A percentile compares a stretch with the other conserved stretches of the same genome.
Conservation (phyloP, 2,797 vertebrate species). For the Thunnus albacares region DNA sequence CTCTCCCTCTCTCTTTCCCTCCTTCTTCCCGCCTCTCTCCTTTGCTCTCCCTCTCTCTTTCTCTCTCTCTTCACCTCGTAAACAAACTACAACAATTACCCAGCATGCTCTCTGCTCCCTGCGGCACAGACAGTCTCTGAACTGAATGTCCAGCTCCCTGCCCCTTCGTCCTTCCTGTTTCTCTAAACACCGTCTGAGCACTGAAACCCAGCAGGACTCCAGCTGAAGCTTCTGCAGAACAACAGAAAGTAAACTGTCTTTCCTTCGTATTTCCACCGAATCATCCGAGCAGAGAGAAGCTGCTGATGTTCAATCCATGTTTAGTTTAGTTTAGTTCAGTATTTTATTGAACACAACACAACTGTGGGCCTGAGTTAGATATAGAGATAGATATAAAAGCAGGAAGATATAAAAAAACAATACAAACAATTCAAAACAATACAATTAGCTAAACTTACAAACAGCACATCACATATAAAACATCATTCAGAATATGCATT, state of each 20-base stretch:
- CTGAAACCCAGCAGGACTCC: not conserved
- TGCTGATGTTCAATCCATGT: not conserved
- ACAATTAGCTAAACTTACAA: too few relatives aligned
- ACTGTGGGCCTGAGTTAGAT: too few relatives aligned
- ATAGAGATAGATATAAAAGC: too few relatives aligned
- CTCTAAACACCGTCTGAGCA: not conserved
- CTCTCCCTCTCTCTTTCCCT: not conserved
- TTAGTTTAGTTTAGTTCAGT: too few relatives aligned
- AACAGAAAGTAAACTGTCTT: not conserved
- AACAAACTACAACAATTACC: conserved; percentile 15
- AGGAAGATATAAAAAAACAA: too few relatives aligned
- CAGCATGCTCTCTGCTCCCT: too few relatives aligned
- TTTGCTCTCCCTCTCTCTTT: not conserved
- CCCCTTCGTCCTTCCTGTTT: too few relatives aligned
- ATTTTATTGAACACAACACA: too few relatives aligned
- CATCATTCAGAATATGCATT: too few relatives aligned
- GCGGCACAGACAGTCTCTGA: not conserved
- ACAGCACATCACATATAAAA: too few relatives aligned
- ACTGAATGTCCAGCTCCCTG: too few relatives aligned
- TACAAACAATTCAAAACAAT: too few relatives aligned
- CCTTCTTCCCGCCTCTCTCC: not conserved
- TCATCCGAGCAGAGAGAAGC: conserved; percentile 11
- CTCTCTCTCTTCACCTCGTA: conserved; percentile 10
- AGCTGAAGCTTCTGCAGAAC: not conserved
- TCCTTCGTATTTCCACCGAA: conserved; percentile 18